phyloP scores from a whole-genome alignment of 2,113 vertebrate species.

The Anguilla rostrata region DNA sequence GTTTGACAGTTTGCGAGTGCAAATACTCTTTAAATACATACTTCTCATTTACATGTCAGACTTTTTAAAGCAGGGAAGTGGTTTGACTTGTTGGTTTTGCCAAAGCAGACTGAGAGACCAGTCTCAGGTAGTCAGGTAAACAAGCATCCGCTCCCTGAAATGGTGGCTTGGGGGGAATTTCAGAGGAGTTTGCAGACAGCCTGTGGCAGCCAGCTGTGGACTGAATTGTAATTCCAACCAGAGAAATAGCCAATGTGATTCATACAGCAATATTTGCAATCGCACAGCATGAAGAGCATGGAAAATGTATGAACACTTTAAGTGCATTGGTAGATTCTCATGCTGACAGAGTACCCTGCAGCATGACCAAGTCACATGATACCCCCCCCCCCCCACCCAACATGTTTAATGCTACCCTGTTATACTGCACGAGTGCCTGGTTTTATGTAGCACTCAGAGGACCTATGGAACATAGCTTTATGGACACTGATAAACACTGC shows the following conservation, averaged over 20 bases:
- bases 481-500: neutral
- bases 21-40: no score
- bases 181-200: neutral
- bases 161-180: neutral
- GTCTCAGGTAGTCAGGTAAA: neutral
- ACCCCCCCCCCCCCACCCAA: neutral
- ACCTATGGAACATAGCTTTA: neutral
- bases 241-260: neutral
- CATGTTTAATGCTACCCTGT: neutral
- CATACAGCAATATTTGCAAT: neutral
- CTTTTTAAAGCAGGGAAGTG: no score
- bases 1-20: no score
- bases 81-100: neutral
- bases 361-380: neutral
- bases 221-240: neutral
- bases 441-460: neutral
- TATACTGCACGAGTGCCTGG: neutral
- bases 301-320: neutral
- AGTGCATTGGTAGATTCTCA: no score
- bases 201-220: neutral
- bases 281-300: neutral
- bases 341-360: neutral
- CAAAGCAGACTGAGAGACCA: neutral
- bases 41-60: no score
- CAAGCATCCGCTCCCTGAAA: neutral